These are phyloP conservation scores for Cephus pulcher DNA, from an alignment of 2,888 invertebrate species.

Conservation along the genomic window DNA sequence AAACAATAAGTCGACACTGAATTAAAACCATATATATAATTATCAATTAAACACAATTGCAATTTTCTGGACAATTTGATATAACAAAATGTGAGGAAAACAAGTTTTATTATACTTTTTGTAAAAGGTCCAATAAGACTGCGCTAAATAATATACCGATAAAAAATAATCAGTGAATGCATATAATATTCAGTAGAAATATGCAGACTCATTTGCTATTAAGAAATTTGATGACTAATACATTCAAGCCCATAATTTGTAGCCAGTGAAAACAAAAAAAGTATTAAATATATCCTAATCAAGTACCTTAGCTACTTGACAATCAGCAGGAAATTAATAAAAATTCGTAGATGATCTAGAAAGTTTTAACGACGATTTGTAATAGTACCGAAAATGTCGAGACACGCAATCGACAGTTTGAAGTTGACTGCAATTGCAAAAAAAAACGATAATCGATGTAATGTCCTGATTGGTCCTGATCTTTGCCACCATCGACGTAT, in stretches of 20 bases:
- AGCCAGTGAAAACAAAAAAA: neutral
- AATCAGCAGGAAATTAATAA: neutral
- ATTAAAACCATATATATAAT: too few relatives aligned
- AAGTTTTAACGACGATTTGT: neutral
- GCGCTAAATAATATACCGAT: neutral
- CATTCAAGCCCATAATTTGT: neutral
- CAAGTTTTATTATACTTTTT: neutral
- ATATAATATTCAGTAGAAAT: neutral
- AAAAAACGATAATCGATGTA: neutral
- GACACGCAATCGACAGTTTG: neutral
- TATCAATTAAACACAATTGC: too few relatives aligned
- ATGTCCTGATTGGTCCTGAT: neutral
- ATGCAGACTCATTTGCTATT: neutral
- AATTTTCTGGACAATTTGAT: neutral
- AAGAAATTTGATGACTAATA: neutral
- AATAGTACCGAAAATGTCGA: neutral
- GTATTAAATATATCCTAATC: neutral
- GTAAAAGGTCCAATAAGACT: neutral
- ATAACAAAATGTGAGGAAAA: neutral
- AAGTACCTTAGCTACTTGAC: neutral
- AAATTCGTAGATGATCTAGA: neutral
- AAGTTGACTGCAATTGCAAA: neutral
- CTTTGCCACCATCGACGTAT: too few relatives aligned
- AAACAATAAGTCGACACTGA: too few relatives aligned
- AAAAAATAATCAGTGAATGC: neutral